Percentiles rank a stretch among this genome's conserved stretches.
These are phyloP conservation scores for Aldabrachelys gigantea DNA, from an alignment of 2,113 vertebrate genomes.

Conservation along the genomic window DNA sequence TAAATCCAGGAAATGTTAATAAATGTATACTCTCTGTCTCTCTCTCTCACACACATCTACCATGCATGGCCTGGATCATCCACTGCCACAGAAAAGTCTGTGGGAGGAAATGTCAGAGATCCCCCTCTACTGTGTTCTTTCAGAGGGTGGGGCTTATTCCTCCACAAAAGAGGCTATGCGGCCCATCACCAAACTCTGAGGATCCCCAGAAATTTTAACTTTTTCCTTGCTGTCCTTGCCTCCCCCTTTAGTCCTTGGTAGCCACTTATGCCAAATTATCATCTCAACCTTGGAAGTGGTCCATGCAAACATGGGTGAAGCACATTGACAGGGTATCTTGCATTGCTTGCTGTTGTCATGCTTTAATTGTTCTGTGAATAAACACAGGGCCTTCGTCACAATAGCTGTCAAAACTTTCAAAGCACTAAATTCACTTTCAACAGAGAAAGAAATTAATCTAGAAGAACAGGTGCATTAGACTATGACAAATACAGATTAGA, in stretches of 20 bases:
- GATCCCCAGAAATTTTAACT: neutral
- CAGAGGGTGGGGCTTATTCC: neutral
- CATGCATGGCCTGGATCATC: neutral
- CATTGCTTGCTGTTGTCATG: no score
- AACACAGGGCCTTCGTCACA: no score
- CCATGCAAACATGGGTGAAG: neutral
- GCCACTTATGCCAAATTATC: neutral
- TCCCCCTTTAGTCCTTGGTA: neutral
- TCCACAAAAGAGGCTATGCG: neutral
- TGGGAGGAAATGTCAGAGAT: neutral
- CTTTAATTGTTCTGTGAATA: no score
- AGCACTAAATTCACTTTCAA: accelerated
- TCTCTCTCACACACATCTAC: neutral
- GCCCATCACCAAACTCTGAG: neutral
- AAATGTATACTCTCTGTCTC: neutral
- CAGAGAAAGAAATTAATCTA: neutral
- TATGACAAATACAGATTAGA: neutral
- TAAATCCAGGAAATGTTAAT: neutral
- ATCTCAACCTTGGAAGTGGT: neutral
- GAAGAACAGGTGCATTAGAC: neutral
- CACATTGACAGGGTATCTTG: neutral
- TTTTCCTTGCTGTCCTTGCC: neutral
- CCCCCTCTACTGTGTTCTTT: neutral
- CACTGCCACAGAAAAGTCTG: neutral
- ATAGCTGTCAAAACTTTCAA: neutral